Conservation (phyloP, 2,113 vertebrate species). For the Corydoras maculifer region DNA sequence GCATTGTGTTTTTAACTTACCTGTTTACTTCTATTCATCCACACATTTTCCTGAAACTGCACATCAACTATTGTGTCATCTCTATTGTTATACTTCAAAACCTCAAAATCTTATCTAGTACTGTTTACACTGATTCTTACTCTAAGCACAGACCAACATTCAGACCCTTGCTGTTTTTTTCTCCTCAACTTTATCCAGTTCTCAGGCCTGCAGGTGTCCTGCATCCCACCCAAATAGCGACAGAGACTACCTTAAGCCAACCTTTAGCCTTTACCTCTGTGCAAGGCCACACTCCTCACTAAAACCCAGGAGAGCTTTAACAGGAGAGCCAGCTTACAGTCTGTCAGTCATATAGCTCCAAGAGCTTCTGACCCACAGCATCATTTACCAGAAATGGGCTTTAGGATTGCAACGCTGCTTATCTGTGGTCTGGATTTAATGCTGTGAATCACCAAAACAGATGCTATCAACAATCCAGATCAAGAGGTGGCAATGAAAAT, state of each 20-base stretch:
- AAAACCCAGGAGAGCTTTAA: conserved; percentile 21
- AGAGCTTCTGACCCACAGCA: conserved; percentile 12
- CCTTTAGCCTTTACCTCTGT: conserved; percentile 30
- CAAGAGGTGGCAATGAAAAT: too few species aligned
- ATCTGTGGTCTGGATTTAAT: conserved; percentile 29
- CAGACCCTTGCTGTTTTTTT: not conserved
- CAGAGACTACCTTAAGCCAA: conserved; percentile 36
- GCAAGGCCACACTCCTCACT: conserved; percentile 10
- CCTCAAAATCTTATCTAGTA: conserved; percentile 15
- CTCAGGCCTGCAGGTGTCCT: conserved; percentile 37
- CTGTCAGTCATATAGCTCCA: conserved; percentile 17
- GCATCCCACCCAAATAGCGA: conserved; percentile 13
- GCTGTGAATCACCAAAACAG: not conserved
- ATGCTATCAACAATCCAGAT: not conserved
- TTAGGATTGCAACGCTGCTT: conserved; percentile 26
- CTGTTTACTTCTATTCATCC: conserved; percentile 3
- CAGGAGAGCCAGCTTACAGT: conserved; percentile 23
- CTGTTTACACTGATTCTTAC: conserved; percentile 29
- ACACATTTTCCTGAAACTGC: conserved; percentile 14
- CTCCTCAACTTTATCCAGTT: not conserved
- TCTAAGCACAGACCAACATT: conserved; percentile 10
- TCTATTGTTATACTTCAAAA: conserved; percentile 27
- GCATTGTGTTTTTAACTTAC: conserved; percentile 20
- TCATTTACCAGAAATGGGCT: conserved; percentile 4
- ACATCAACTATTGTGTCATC: conserved; percentile 29